Percentiles rank a stretch among this genome's conserved stretches.
phyloP scores from a whole-genome alignment of 2,797 vertebrate genomes.

The Pantherophis vulpinus region DNA sequence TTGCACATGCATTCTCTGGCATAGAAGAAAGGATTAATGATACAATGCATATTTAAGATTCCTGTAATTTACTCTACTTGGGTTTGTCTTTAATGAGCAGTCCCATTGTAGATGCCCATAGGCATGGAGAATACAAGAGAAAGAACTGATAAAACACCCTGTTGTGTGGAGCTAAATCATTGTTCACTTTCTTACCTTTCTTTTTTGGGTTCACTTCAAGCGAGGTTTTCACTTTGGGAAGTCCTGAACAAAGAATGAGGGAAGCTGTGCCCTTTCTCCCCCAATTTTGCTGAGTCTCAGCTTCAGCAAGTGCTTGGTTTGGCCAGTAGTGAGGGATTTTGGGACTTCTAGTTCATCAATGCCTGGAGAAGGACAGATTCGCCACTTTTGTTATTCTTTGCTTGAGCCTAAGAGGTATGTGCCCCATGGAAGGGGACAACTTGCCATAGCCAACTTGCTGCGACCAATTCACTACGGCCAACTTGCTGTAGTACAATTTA shows the following conservation, averaged over 20 bases:
- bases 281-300: neutral
- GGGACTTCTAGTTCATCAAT: neutral
- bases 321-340: neutral
- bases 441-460: too few species aligned
- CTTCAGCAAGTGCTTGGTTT: neutral
- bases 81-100: neutral
- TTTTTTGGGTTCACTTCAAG: neutral
- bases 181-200: neutral
- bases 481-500: too few species aligned
- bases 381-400: neutral
- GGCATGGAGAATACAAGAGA: neutral
- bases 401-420: neutral
- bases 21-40: neutral
- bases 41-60: neutral
- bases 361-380: neutral
- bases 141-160: neutral
- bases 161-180: neutral
- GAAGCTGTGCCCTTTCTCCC: neutral
- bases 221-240: neutral
- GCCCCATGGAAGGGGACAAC: too few species aligned
- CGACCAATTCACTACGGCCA: too few species aligned
- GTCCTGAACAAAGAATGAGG: neutral
- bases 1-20: neutral
- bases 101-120: neutral
- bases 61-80: neutral